Conservation (phyloP, 2,797 vertebrate species). For the Dryobates pubescens region DNA sequence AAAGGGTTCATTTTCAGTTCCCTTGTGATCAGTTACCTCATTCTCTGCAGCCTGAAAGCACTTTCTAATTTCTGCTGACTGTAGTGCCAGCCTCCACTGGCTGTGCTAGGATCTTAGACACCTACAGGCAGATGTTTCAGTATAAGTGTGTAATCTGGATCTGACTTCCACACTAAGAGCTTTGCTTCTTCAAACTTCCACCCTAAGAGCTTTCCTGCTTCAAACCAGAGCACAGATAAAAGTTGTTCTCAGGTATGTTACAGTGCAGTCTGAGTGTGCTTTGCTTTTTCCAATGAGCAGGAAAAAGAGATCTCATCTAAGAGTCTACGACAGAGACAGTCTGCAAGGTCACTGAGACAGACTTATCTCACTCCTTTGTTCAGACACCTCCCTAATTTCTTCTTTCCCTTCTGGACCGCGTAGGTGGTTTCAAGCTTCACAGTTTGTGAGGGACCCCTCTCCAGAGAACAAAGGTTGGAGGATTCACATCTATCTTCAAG, state of each 20-base stretch:
- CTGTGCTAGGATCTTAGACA: neutral
- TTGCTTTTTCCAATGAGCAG: neutral
- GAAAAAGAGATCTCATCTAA: neutral
- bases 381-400: neutral
- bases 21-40: neutral
- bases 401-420: neutral
- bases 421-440: neutral
- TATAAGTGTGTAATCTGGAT: neutral
- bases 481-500: neutral
- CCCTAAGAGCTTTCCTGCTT: neutral
- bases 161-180: neutral
- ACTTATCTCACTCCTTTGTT: neutral
- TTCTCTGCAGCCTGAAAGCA: neutral
- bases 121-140: neutral
- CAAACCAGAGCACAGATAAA: neutral
- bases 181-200: neutral
- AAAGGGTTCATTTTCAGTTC: neutral
- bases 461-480: neutral
- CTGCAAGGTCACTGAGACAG: neutral
- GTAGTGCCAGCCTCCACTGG: neutral
- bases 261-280: neutral
- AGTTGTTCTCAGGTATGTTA: neutral
- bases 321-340: neutral
- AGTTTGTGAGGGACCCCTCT: neutral
- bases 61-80: neutral